Conservation (phyloP, 2,888 invertebrate species). For the Scaptomyza cyrtandrae region DNA sequence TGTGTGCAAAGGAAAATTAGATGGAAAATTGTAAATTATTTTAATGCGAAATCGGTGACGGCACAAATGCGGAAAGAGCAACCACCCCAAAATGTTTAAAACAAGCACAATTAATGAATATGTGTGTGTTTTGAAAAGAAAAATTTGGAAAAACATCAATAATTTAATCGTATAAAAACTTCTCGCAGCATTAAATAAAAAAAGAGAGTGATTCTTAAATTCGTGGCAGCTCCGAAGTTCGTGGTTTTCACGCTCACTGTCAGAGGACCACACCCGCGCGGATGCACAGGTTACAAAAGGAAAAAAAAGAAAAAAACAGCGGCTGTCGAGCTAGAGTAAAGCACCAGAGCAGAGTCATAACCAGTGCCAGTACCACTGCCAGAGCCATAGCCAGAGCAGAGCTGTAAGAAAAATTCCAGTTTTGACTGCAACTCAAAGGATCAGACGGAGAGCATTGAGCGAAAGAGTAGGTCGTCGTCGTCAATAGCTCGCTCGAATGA, state of each 20-base stretch:
- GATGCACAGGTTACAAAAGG: conserved; percentile 82
- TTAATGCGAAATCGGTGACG: conserved; percentile 7
- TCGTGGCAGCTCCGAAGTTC: conserved; percentile 28
- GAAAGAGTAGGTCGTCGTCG: conserved; percentile 31
- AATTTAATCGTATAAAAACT: conserved; percentile 26
- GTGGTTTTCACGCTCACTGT: conserved; percentile 52
- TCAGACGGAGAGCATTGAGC: conserved; percentile 56
- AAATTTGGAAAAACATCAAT: conserved; percentile 10
- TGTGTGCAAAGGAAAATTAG: conserved; percentile 31
- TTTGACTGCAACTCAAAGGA: conserved; percentile 60
- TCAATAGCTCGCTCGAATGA: conserved; percentile 28
- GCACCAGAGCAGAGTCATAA: conserved; percentile 26
- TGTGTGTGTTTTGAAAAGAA: conserved; percentile 9
- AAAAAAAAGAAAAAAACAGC: conserved; percentile 46
- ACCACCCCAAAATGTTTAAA: conserved; percentile 12
- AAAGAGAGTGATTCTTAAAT: conserved; percentile 24
- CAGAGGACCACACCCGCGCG: conserved; percentile 84
- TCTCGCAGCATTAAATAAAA: conserved; percentile 2
- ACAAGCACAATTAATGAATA: conserved; percentile 1
- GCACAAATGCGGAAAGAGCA: conserved; percentile 14
- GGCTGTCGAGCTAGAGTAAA: conserved; percentile 50
- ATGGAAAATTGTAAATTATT: conserved; percentile 17
- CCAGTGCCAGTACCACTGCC: conserved; percentile 6
- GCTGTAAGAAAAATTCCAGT: conserved; percentile 70
- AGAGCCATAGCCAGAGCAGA: conserved; percentile 20